phyloP scores from a whole-genome alignment of 2,888 invertebrate genomes.

The Phrixothrix hirtus region DNA sequence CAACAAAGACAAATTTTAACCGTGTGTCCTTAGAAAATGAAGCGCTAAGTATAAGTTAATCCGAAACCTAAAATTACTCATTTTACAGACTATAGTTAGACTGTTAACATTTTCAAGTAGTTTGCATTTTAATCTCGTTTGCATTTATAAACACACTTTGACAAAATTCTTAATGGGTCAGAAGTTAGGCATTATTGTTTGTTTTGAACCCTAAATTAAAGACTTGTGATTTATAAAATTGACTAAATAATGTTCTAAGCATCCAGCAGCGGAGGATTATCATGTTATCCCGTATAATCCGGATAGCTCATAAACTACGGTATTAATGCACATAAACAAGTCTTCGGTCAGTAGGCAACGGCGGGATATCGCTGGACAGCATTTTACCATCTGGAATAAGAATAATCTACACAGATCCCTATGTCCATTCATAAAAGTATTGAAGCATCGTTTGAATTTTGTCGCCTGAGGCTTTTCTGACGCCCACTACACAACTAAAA shows the following conservation, averaged over 20 bases:
- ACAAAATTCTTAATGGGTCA: too few species aligned
- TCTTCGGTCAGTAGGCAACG: conserved; percentile 37
- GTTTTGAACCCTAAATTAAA: conserved; percentile 31
- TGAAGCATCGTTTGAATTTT: conserved; percentile 15
- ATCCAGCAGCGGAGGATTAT: conserved; percentile 39
- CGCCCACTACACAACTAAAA: conserved; percentile 24
- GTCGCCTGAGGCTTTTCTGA: conserved; percentile 17
- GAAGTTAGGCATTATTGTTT: too few species aligned
- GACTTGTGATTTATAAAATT: conserved; percentile 34
- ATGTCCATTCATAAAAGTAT: conserved; percentile 35
- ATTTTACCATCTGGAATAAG: conserved; percentile 18
- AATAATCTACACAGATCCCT: conserved; percentile 13
- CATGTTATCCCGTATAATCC: conserved; percentile 42
- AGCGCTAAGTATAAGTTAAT: too few species aligned
- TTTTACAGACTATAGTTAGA: too few species aligned
- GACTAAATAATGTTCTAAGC: conserved; percentile 36
- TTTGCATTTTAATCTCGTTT: neutral
- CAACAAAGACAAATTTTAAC: too few species aligned
- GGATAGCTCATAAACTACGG: conserved; percentile 41
- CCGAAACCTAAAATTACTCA: too few species aligned
- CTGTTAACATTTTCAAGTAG: too few species aligned
- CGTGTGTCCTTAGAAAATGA: too few species aligned
- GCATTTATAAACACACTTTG: too few species aligned
- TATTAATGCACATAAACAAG: conserved; percentile 41
- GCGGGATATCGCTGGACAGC: conserved; percentile 20